A percentile compares a stretch with the other conserved stretches of the same genome.
phyloP scores from a whole-genome alignment of 2,888 invertebrate genomes.

The Sesia apiformis region DNA sequence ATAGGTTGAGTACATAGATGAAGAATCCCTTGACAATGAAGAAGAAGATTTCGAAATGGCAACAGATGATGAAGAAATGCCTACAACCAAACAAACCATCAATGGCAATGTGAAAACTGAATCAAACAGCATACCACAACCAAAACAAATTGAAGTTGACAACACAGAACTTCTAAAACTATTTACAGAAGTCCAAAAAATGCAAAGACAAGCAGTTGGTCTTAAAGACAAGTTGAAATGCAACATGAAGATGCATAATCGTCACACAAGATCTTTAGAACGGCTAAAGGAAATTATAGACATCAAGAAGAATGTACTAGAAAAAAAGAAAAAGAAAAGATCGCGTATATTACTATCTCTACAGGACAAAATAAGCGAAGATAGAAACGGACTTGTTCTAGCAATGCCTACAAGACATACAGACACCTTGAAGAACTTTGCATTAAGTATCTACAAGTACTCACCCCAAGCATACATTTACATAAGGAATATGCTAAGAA shows the following conservation, averaged over 20 bases:
- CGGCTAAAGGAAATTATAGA: conserved; percentile 48
- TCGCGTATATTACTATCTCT: conserved; percentile 53
- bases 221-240: conserved; percentile 50
- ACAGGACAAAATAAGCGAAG: conserved; percentile 63
- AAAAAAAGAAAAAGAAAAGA: conserved; percentile 56
- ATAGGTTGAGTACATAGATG: conserved; percentile 67
- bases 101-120: background rate
- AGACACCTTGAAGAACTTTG: conserved; percentile 61
- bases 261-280: conserved; percentile 42
- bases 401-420: conserved; percentile 64
- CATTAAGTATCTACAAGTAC: conserved; percentile 60
- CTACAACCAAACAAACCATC: background rate
- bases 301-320: conserved; percentile 47
- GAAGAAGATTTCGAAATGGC: conserved; percentile 41
- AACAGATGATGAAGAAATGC: conserved; percentile 26
- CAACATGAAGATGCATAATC: conserved; percentile 47
- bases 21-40: conserved; percentile 48
- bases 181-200: conserved; percentile 56
- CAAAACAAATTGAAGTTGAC: conserved; percentile 16
- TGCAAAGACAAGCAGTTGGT: conserved; percentile 47
- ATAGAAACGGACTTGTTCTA: conserved; percentile 51
- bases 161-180: conserved; percentile 47
- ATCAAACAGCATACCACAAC: background rate
- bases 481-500: conserved; percentile 55
- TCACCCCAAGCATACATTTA: conserved; percentile 66